phyloP scores from a whole-genome alignment of 2,797 vertebrate species.

The Sebastes ruberrimus region DNA sequence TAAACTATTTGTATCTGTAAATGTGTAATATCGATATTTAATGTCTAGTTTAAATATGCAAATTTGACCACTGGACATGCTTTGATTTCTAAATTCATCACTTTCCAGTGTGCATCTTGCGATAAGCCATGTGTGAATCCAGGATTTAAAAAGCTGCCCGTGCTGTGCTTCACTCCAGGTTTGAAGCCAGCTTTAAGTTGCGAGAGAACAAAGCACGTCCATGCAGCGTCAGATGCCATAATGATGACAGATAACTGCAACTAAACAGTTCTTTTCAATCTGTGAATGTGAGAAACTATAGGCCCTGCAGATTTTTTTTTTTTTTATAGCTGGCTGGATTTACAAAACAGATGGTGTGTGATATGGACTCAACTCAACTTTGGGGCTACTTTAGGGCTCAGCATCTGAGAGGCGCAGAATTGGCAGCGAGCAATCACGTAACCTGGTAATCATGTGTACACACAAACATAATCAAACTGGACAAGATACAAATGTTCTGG shows the following conservation, averaged over 20 bases:
- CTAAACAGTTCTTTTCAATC: slow-evolving; percentile 18
- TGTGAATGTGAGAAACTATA: slow-evolving; percentile 19
- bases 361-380: slow-evolving; percentile 65
- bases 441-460: slow-evolving; percentile 64
- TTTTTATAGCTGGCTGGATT: slow-evolving; percentile 43
- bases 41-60: neutral
- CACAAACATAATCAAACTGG: slow-evolving; percentile 55
- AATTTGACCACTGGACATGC: neutral
- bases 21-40: neutral
- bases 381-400: slow-evolving; percentile 59
- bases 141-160: slow-evolving; percentile 16
- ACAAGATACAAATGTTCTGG: slow-evolving; percentile 45
- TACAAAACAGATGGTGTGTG: slow-evolving; percentile 71
- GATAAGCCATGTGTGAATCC: slow-evolving; percentile 17
- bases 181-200: slow-evolving; percentile 23
- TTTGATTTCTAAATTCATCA: slow-evolving; percentile 11
- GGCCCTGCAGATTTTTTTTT: slow-evolving; percentile 29
- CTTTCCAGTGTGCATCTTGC: slow-evolving; percentile 8
- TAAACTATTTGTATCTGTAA: neutral
- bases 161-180: slow-evolving; percentile 2
- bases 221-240: slow-evolving; percentile 19
- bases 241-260: slow-evolving; percentile 29
- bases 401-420: slow-evolving; percentile 60
- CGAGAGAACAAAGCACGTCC: neutral
- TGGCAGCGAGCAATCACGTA: slow-evolving; percentile 61